A percentile compares a stretch with the other conserved stretches of the same genome.
Evolutionary conservation across 1,140 invertebrate species (phyloP).

Genomic region (Zaprionus capensis): DNA sequence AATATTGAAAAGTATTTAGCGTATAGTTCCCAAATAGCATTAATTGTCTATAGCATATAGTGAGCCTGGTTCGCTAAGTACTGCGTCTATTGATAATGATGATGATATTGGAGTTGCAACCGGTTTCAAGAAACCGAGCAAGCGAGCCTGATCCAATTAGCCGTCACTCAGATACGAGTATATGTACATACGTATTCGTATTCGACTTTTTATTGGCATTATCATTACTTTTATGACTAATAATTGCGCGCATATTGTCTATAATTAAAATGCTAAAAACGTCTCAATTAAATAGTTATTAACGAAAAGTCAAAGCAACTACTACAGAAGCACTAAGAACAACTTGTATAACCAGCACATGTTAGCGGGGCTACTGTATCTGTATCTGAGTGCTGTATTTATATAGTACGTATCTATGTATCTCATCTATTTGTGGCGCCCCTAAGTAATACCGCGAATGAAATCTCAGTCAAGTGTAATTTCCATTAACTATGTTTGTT

Average conservation of each 20-base stretch:
- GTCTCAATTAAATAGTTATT: slow-evolving; percentile 82
- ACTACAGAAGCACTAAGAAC: slow-evolving; percentile 54
- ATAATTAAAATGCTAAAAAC: slow-evolving; percentile 79
- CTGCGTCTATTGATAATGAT: background rate
- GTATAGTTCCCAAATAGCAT: slow-evolving; percentile 11
- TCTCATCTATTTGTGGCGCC: slow-evolving; percentile 28
- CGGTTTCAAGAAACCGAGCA: background rate
- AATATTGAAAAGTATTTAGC: slow-evolving; percentile 29
- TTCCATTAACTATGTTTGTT: slow-evolving; percentile 76
- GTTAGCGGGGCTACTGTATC: slow-evolving; percentile 32
- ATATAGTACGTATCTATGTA: background rate
- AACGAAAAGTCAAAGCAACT: slow-evolving; percentile 70
- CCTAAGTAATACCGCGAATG: slow-evolving; percentile 55
- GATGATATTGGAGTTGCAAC: slow-evolving; percentile 11
- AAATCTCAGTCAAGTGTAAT: slow-evolving; percentile 75
- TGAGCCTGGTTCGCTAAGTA: background rate
- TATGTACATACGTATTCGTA: slow-evolving; percentile 16
- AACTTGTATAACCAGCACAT: slow-evolving; percentile 38
- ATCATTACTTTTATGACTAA: slow-evolving; percentile 80
- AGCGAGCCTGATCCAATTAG: slow-evolving; percentile 63
- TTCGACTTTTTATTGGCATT: slow-evolving; percentile 72
- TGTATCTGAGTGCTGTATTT: slow-evolving; percentile 17
- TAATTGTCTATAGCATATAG: background rate
- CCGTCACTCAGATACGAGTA: slow-evolving; percentile 33
- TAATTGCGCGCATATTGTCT: slow-evolving; percentile 79